A percentile compares a stretch with the other conserved stretches of the same genome.
These are phyloP conservation scores for Chlorops oryzae DNA, from an alignment of 1,140 invertebrate species.

Conservation along the genomic window DNA sequence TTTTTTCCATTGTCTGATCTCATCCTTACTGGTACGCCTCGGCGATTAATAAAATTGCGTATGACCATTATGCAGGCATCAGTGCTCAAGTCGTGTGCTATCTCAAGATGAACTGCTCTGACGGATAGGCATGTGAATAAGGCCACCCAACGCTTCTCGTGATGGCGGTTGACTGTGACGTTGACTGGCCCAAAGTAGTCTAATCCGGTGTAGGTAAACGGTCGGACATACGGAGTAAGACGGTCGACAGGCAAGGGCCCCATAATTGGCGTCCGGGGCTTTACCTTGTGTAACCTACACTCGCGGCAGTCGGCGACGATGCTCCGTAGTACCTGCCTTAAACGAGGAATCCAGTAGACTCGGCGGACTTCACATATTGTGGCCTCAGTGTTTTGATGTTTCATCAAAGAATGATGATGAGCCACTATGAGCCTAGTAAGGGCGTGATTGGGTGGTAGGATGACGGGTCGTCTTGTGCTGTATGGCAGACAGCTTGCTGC, in stretches of 20 bases:
- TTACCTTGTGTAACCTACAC: conserved; percentile 5
- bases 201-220: conserved; percentile 13
- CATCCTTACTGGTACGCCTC: conserved; percentile 24
- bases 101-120: conserved; percentile 19
- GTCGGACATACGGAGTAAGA: background rate
- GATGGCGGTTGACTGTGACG: conserved; percentile 15
- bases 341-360: no score
- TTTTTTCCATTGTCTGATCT: conserved; percentile 43
- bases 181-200: conserved; percentile 12
- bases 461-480: no score
- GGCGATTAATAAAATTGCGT: conserved; percentile 20
- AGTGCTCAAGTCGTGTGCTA: conserved; percentile 11
- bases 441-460: no score
- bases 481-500: no score
- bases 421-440: no score
- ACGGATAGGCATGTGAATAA: conserved; percentile 22
- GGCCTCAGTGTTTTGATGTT: no score
- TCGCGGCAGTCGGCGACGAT: background rate
- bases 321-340: no score
- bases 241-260: conserved; percentile 1
- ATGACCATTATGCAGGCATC: conserved; percentile 16
- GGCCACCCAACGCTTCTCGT: conserved; percentile 23
- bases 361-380: no score
- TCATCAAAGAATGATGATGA: no score
- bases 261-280: conserved; percentile 6